Conservation (phyloP, 2,797 vertebrate species). For the Serranus cabrilla region DNA sequence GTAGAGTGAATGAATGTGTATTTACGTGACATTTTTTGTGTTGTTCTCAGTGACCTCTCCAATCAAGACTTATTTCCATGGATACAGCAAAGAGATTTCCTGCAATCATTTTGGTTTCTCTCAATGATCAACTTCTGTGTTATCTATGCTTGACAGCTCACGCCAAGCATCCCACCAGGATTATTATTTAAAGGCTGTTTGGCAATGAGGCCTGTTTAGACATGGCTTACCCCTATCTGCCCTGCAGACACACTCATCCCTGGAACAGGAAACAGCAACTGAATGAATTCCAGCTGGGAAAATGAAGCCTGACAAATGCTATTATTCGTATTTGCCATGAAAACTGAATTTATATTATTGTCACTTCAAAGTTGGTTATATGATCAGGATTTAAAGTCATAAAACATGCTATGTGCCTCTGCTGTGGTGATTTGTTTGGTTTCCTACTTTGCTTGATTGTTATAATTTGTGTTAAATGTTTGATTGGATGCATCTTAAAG, state of each 20-base stretch:
- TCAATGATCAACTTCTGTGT: slow-evolving; percentile 42
- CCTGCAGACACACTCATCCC: slow-evolving; percentile 33
- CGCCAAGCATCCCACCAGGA: slow-evolving; percentile 32
- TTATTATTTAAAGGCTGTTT: slow-evolving; percentile 2
- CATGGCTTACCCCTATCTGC: slow-evolving; percentile 30
- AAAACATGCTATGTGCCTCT: slow-evolving; percentile 65
- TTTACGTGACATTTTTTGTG: slow-evolving; percentile 4
- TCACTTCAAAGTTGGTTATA: slow-evolving; percentile 10
- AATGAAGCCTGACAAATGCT: slow-evolving; percentile 14
- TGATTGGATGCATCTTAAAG: slow-evolving; percentile 22
- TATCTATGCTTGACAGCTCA: slow-evolving; percentile 46
- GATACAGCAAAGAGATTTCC: slow-evolving; percentile 9
- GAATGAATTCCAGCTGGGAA: slow-evolving; percentile 22
- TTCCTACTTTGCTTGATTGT: neutral
- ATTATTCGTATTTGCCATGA: neutral
- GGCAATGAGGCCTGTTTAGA: slow-evolving; percentile 30
- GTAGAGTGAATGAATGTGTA: neutral
- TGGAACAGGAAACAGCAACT: slow-evolving; percentile 21
- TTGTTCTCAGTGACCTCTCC: slow-evolving; percentile 26
- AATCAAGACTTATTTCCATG: slow-evolving; percentile 7
- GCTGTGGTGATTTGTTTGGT: neutral
- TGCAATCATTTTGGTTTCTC: slow-evolving; percentile 13
- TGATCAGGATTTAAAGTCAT: slow-evolving; percentile 16
- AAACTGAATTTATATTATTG: slow-evolving; percentile 31
- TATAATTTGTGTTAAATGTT: neutral